phyloP scores from a whole-genome alignment of 2,797 vertebrate genomes.

The Pseudopleuronectes americanus region DNA sequence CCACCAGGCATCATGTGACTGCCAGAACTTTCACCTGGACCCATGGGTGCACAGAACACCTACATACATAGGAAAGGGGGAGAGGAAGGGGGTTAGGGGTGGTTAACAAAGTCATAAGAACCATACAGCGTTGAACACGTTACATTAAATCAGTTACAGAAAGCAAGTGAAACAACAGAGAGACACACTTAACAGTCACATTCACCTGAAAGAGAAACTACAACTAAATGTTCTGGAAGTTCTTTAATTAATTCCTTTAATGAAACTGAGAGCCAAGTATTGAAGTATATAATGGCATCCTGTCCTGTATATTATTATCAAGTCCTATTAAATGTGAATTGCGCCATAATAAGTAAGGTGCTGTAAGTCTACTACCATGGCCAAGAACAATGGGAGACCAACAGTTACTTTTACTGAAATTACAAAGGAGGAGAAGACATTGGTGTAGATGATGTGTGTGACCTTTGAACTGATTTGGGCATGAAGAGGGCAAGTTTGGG shows the following conservation, averaged over 20 bases:
- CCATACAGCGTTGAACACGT: too few species aligned
- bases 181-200: background rate
- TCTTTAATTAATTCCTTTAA: background rate
- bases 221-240: too few species aligned
- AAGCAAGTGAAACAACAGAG: too few species aligned
- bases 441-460: too few species aligned
- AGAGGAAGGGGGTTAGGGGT: background rate
- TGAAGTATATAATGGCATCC: background rate
- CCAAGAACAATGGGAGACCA: too few species aligned
- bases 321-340: background rate
- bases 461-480: too few species aligned
- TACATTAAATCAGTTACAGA: too few species aligned
- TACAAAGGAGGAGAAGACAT: background rate
- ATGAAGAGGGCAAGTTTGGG: too few species aligned
- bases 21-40: conserved; percentile 91
- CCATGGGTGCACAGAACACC: conserved; percentile 93
- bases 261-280: background rate
- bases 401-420: background rate
- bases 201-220: background rate
- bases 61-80: conserved; percentile 47
- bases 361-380: too few species aligned
- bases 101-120: background rate
- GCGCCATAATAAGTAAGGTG: background rate
- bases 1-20: conserved; percentile 91
- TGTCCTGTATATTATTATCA: background rate